Percentiles rank a stretch among this genome's conserved stretches.
phyloP scores from a whole-genome alignment of 2,888 invertebrate species.

The Leucoptera coffeella region DNA sequence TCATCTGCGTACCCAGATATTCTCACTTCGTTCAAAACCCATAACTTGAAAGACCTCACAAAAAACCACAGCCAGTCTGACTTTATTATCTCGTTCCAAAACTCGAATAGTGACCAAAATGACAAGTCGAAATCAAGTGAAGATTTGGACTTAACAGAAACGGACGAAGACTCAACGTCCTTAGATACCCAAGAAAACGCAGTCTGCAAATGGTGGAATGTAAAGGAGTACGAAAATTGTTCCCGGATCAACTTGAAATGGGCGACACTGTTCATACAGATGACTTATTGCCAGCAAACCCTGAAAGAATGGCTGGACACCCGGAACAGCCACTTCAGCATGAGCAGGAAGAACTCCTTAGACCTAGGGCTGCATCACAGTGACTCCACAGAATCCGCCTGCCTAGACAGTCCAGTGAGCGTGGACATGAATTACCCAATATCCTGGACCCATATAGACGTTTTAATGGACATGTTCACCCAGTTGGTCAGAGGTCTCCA shows the following conservation, averaged over 20 bases:
- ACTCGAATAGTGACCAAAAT: slow-evolving; percentile 24
- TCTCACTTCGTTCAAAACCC: slow-evolving; percentile 40
- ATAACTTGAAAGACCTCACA: slow-evolving; percentile 33
- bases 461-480: slow-evolving; percentile 57
- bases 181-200: slow-evolving; percentile 18
- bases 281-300: slow-evolving; percentile 74
- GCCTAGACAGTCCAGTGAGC: slow-evolving; percentile 14
- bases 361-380: slow-evolving; percentile 23
- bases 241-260: slow-evolving; percentile 50
- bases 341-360: slow-evolving; percentile 23
- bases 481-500: slow-evolving; percentile 68
- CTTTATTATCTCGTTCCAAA: slow-evolving; percentile 32
- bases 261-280: slow-evolving; percentile 75
- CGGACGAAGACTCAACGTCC: slow-evolving; percentile 3
- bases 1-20: slow-evolving; percentile 30
- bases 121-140: slow-evolving; percentile 15
- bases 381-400: slow-evolving; percentile 24
- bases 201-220: slow-evolving; percentile 20
- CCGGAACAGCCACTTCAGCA: slow-evolving; percentile 39
- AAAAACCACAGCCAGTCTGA: slow-evolving; percentile 29
- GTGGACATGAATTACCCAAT: slow-evolving; percentile 20
- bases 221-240: slow-evolving; percentile 28
- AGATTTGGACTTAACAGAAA: slow-evolving; percentile 18
- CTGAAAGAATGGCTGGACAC: slow-evolving; percentile 69
- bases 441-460: slow-evolving; percentile 29